Evolutionary conservation across 1,140 invertebrate species (phyloP), one percentile per base, ranked within the genome.

Genomic region (Lanistes nyassanus): DNA sequence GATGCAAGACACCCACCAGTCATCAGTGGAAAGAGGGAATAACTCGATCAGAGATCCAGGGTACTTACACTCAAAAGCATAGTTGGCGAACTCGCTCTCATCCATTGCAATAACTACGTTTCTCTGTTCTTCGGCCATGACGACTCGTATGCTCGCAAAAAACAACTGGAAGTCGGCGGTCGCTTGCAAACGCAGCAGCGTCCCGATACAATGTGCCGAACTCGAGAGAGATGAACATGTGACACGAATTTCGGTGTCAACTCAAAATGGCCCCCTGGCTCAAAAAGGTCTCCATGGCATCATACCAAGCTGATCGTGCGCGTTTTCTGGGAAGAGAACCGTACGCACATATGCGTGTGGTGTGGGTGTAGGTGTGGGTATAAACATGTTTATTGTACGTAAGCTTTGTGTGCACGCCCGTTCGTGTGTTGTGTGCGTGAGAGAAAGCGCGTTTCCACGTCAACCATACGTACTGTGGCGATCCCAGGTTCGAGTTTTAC

Each of bases 21-120:
- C 9, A 6, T 13, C 9, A 47, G 42, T 47, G 9, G 42, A 47
- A 9, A 47, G 42, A 47, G 42, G 42, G 42, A 47, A 47, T 47
- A 13, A 47, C n/a, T n/a, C n/a, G n/a, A n/a, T n/a, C n/a, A 31
- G 42, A n/a, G n/a, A n/a, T n/a, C n/a, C n/a, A 53, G 4, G 29
- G 31, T 76, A 81, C 83, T 84, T 78, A 84, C 83, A 84, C 60
- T 84, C 69, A 37, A 81, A 81, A 29, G 80, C 81, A 71, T 71
- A 79, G 56, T 80, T 80, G 6, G 83, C 79, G 65, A 81, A 75
- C 2, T 84, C 79, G 47, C 83, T 84, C 19, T 80, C 80, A 47
- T 84, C 83, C 81, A 84, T 82, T 31, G 81, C 83, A 60, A 84
- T 79, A 0, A 82, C 37, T 58, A 84, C 81, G 60, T 77, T 81